Evolutionary conservation across 30 jellyfish, hydroid and myxozoan species (phyloP), one percentile per base, ranked within the genome.

Genomic region (Cassiopea xamachana): DNA sequence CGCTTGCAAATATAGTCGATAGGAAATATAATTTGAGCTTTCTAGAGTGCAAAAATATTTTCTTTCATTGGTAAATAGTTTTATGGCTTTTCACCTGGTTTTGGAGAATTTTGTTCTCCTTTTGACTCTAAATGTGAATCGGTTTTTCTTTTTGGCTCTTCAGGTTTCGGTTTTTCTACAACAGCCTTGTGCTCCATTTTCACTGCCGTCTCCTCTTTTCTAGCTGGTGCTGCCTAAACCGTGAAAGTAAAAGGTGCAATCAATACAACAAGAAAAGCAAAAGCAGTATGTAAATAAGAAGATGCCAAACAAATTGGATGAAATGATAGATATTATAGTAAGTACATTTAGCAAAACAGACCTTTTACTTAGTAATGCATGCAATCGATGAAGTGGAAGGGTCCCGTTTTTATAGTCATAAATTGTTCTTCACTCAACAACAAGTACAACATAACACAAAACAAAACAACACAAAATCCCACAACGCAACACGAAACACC

Each of bases 61-160:
- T 69, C 48, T 14, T 14, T 2, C 4, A 2, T 2, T 9, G 64
- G 9, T 2, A 51, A 51, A 51, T 2, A 2, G 4, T 51, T 9
- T 2, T 2, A 51, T 2, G 9, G 64, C 4, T 4, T 51, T 44
- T 46, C 47, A 75, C 85, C 85, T 44, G 69, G 70, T n/a, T 75
- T 75, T 75, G 69, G 48, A 4, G 68, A 7, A 1, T 46, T 5
- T 3, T 47, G 85, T 48, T 75, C 39, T 48, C 67, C 19, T 43
- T 14, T 2, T n/a, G 85, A 16, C 47, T 45, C 55, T 13, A 46
- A 69, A 2, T 75, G 71, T 46, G 85, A 7, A 13, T 83, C 89
- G 6, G 77, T 48, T 61, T 80, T 18, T 85, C 71, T 83, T 27
- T 49, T 77, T 60, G 73, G 84, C 48, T 83, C 85, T 16, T 83